Conservation (phyloP, 2,113 vertebrate genomes). For the Scomber colias region DNA sequence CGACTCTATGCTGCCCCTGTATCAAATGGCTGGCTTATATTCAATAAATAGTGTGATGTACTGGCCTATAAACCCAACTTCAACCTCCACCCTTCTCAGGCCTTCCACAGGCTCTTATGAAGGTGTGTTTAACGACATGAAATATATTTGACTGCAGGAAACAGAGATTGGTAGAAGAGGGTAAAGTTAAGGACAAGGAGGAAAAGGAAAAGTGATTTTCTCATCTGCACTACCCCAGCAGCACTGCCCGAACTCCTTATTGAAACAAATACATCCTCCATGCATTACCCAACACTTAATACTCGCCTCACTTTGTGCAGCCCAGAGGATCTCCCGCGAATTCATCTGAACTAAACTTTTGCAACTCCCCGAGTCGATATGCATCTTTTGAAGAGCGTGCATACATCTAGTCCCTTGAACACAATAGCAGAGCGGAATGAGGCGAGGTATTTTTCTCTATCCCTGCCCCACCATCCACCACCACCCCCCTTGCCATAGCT, state of each 20-base stretch:
- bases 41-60: background rate
- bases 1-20: background rate
- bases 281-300: conserved; percentile 56
- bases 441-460: conserved; percentile 65
- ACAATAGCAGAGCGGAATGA: conserved; percentile 61
- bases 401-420: conserved; percentile 65
- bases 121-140: conserved; percentile 28
- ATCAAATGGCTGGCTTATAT: background rate
- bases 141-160: conserved; percentile 3
- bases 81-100: conserved; percentile 2
- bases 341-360: conserved; percentile 67
- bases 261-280: conserved; percentile 65
- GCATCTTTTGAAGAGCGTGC: conserved; percentile 69
- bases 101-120: conserved; percentile 1
- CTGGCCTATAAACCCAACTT: background rate
- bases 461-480: background rate
- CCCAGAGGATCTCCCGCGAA: conserved; percentile 34
- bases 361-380: conserved; percentile 59
- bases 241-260: conserved; percentile 33
- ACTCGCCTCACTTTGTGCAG: conserved; percentile 45
- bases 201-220: conserved; percentile 33
- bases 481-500: conserved; percentile 54
- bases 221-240: conserved; percentile 28
- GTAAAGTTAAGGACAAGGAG: conserved; percentile 43
- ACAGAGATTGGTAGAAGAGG: background rate